Evolutionary conservation across 2,888 invertebrate genomes (phyloP).

Genomic region (Stictocephala bisonia): DNA sequence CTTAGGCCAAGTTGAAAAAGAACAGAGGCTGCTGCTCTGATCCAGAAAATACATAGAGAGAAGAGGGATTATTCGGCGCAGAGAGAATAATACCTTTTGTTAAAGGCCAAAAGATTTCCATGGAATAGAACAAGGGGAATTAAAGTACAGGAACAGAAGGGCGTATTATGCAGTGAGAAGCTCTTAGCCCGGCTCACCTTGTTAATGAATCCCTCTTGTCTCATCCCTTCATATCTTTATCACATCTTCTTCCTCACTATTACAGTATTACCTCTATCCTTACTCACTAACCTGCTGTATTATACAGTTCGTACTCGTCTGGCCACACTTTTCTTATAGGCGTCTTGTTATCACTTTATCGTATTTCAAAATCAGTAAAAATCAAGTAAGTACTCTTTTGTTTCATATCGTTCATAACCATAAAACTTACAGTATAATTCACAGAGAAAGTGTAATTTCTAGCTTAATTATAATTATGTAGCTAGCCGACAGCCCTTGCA

Average conservation of each 20-base stretch:
- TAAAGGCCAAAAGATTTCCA: constrained; percentile 53
- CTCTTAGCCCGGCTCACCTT: constrained; percentile 33
- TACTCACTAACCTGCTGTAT: neutral
- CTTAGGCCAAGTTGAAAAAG: constrained; percentile 50
- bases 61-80: constrained; percentile 50
- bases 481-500: too few relatives aligned
- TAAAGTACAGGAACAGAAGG: constrained; percentile 43
- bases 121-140: constrained; percentile 52
- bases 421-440: too few relatives aligned
- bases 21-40: constrained; percentile 48
- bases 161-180: constrained; percentile 44
- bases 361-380: too few relatives aligned
- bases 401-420: too few relatives aligned
- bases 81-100: constrained; percentile 56
- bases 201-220: constrained; percentile 47
- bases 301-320: too few relatives aligned
- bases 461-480: too few relatives aligned
- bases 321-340: too few relatives aligned
- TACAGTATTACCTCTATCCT: too few relatives aligned
- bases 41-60: constrained; percentile 57
- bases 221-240: neutral
- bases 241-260: too few relatives aligned
- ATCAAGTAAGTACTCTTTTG: too few relatives aligned
- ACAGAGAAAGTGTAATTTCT: too few relatives aligned
- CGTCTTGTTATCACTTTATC: too few relatives aligned